Percentiles rank a stretch among this genome's conserved stretches.
These are phyloP conservation scores for Tachina lurida DNA, from an alignment of 2,888 invertebrate species.

Conservation along the genomic window DNA sequence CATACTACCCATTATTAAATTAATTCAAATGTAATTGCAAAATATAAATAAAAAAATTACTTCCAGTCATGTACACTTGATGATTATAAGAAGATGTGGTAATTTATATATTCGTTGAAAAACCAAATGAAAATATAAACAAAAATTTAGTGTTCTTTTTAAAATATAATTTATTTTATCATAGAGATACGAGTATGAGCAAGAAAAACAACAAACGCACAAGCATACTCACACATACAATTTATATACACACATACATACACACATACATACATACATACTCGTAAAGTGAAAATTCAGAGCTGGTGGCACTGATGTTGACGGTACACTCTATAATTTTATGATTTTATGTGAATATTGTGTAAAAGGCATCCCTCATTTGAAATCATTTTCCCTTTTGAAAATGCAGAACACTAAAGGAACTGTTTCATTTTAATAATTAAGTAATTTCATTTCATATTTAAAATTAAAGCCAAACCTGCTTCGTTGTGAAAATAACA, in stretches of 20 bases:
- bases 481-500: too few relatives aligned
- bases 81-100: constrained; percentile 18
- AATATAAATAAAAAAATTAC: neutral
- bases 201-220: constrained; percentile 20
- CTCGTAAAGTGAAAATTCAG: constrained; percentile 1
- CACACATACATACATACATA: neutral
- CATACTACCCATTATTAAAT: too few relatives aligned
- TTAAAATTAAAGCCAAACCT: too few relatives aligned
- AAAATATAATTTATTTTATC: constrained; percentile 28
- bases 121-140: constrained; percentile 33
- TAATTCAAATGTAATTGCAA: constrained; percentile 3
- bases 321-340: constrained; percentile 3
- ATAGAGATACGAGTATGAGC: constrained; percentile 43
- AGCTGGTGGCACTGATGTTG: constrained; percentile 12
- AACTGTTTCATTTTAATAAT: neutral
- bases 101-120: constrained; percentile 32
- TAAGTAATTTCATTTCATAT: too few relatives aligned
- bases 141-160: constrained; percentile 32
- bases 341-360: constrained; percentile 10
- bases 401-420: neutral
- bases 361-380: neutral
- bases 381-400: neutral
- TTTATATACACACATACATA: neutral
- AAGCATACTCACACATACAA: neutral
- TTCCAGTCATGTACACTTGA: neutral